Conservation (phyloP, 2,797 vertebrate genomes). For the Protonibea diacanthus region DNA sequence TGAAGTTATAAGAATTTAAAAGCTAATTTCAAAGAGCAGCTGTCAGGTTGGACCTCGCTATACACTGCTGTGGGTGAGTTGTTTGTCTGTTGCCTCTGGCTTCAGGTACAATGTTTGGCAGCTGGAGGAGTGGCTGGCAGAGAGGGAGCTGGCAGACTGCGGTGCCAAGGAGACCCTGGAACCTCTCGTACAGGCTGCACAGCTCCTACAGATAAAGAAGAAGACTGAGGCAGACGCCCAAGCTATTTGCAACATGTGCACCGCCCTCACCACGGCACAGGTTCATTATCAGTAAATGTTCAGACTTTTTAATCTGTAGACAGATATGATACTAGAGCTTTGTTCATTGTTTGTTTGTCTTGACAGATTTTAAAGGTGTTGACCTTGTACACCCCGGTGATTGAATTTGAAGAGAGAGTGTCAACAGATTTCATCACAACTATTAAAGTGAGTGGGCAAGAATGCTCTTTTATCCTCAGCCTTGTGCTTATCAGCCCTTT, state of each 20-base stretch:
- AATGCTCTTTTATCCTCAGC: constrained; percentile 1
- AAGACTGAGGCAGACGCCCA: constrained; percentile 94
- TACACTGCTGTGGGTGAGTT: background rate
- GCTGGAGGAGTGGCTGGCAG: constrained; percentile 95
- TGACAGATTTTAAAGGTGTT: constrained; percentile 93
- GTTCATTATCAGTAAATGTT: constrained; percentile 33
- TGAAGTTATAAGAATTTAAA: too few species aligned
- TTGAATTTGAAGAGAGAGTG: constrained; percentile 96
- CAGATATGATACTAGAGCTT: fast-evolving
- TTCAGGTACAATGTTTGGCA: constrained; percentile 97
- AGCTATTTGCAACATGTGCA: constrained; percentile 94
- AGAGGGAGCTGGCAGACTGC: constrained; percentile 90
- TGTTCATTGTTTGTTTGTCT: constrained; percentile 30
- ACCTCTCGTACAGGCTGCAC: constrained; percentile 95
- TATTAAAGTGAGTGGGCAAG: constrained; percentile 87
- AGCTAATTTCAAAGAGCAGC: background rate
- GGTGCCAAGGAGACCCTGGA: constrained; percentile 95
- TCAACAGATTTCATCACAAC: constrained; percentile 89
- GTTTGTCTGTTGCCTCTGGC: constrained; percentile 6
- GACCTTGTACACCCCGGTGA: constrained; percentile 95
- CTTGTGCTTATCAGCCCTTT: background rate
- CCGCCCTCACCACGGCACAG: constrained; percentile 86
- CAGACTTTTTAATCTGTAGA: background rate
- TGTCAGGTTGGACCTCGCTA: background rate
- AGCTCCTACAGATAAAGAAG: constrained; percentile 97